Conservation (phyloP, 2,113 vertebrate genomes). For the Connochaetes taurinus region DNA sequence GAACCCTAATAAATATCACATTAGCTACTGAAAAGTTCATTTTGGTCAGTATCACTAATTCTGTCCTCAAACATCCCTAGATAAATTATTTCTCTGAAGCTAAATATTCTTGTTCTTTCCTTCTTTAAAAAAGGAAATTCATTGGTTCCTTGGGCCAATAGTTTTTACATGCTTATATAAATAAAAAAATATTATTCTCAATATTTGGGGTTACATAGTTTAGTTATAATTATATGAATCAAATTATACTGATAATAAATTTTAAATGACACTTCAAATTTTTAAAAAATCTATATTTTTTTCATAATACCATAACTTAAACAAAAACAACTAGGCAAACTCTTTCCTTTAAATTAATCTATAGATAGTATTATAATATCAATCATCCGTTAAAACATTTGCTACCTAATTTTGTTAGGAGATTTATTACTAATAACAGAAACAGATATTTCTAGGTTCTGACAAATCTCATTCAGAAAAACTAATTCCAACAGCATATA, state of each 20-base stretch:
- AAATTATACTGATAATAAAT: background rate
- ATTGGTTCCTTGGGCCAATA: background rate
- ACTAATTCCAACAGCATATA: fast-evolving
- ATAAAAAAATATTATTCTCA: background rate
- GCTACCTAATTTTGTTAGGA: background rate
- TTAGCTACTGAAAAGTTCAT: conserved; percentile 58
- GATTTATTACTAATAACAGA: background rate
- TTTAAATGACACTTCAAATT: background rate
- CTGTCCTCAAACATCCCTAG: background rate
- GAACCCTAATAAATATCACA: conserved; percentile 66
- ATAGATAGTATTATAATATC: background rate
- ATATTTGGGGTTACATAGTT: background rate
- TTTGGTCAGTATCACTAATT: background rate
- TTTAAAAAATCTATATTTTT: background rate
- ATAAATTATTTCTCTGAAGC: conserved; percentile 27
- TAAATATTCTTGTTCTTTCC: background rate
- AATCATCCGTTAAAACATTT: background rate
- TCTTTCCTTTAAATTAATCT: background rate
- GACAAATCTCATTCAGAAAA: background rate
- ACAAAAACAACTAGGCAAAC: background rate
- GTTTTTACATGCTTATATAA: background rate
- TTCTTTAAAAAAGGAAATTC: background rate
- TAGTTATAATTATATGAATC: background rate
- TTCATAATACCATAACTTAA: background rate
- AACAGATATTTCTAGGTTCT: background rate